Base-by-base conservation (phyloP, 2,797 vertebrate species). In the Meda fulgida region DNA sequence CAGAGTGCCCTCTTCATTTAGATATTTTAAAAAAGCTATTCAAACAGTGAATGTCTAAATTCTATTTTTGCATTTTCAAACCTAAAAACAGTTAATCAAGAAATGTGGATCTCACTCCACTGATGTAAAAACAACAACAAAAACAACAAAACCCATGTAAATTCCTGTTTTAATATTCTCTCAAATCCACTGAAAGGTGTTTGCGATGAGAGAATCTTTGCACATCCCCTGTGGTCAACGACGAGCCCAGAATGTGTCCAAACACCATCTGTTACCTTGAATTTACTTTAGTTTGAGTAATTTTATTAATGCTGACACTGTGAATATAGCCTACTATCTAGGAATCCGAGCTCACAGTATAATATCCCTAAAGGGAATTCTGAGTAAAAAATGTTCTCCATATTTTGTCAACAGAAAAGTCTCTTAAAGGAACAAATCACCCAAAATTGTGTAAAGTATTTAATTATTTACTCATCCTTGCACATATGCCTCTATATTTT, bases 191-290 rank as follows among this genome's bases (percentile, higher is more conserved):
- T 65, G 13, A 83, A 80, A 83, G 19, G 29, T 82, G 70, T 21
- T 63, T 29, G 26, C 10, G 7, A 31, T 31, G 21, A 83, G 26
- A 75, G 40, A 31, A 38, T 73, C 40, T 53, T 76, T 83, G 23
- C 71, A 66, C 71, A 76, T 66, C 81, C 71, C 81, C 81, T 75
- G 81, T 76, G 71, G 81, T 83, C 71, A 76, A 36, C 66, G 81
- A 73, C 58, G 38, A 73, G 81, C 71, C 81, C 58, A 51, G 31
- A 66, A 75, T 73, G 36, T 83, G 81, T 76, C 71, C 81, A 76
- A 83, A 66, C 81, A 66, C 81, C 81, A 83, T 83, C 71, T 83
- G 81, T 53, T 83, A 75, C 29, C 40, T 48, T 66, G 70, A 75
- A 66, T 75, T 48, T 63, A 75, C 71, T 83, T 65, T 65, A 83